Evolutionary conservation across 2,113 vertebrate genomes (phyloP).

Genomic region (Silurus asotus): DNA sequence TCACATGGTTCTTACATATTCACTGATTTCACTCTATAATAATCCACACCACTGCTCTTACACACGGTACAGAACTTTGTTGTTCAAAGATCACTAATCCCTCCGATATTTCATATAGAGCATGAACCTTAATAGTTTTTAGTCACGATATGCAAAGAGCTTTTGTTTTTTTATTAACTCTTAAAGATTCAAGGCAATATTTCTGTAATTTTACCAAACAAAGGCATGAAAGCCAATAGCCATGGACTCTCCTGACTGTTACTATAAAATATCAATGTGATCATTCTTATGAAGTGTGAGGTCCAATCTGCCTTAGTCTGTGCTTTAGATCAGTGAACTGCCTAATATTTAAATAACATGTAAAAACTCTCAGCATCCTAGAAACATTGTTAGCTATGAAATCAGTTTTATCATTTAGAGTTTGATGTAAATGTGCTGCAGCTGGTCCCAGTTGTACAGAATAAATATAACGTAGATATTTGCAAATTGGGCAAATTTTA

Average conservation of each 20-base stretch:
- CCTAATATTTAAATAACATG: neutral
- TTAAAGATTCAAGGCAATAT: constrained; percentile 52
- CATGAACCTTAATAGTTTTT: constrained; percentile 28
- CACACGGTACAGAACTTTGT: constrained; percentile 20
- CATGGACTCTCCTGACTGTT: constrained; percentile 77
- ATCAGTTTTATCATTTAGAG: neutral
- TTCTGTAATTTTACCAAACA: constrained; percentile 50
- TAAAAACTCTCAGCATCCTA: neutral
- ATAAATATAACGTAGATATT: neutral
- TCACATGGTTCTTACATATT: neutral
- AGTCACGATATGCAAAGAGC: constrained; percentile 42
- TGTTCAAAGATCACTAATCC: neutral
- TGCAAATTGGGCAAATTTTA: constrained; percentile 15
- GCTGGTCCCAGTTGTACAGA: neutral
- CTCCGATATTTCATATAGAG: constrained; percentile 22
- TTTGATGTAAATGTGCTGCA: constrained; percentile 9
- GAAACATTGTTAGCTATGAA: neutral
- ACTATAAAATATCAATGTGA: constrained; percentile 54
- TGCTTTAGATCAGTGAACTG: constrained; percentile 7
- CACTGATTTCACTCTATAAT: neutral
- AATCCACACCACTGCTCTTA: constrained; percentile 1
- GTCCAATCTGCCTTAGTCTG: neutral
- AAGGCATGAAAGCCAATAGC: constrained; percentile 65
- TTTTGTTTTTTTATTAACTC: constrained; percentile 2
- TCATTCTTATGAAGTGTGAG: neutral